Conservation (phyloP, 2,113 vertebrate genomes). For the Hippoglossus stenolepis region DNA sequence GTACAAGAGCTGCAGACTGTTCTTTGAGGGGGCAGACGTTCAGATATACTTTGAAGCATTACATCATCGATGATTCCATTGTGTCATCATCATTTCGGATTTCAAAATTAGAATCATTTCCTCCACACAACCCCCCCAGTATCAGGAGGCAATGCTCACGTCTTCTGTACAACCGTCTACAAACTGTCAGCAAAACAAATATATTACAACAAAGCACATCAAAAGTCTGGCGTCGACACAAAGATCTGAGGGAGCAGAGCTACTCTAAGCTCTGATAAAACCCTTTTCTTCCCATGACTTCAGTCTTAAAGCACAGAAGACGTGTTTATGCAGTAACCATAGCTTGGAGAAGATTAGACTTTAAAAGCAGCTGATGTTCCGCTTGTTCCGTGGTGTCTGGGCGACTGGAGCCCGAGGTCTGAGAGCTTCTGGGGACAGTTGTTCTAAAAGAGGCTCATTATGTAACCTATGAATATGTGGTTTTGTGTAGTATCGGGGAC, state of each 20-base stretch:
- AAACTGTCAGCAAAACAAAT: constrained; percentile 51
- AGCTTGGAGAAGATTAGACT: constrained; percentile 69
- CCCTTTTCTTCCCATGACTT: constrained; percentile 76
- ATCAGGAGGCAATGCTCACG: neutral
- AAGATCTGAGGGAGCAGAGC: constrained; percentile 58
- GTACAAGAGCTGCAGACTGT: constrained; percentile 44
- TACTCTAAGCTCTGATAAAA: constrained; percentile 64
- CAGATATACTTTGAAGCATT: constrained; percentile 26
- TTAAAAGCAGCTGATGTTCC: constrained; percentile 66
- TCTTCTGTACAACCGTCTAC: constrained; percentile 17
- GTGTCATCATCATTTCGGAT: neutral
- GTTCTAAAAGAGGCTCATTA: constrained; percentile 50
- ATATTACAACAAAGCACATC: constrained; percentile 50
- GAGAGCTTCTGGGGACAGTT: constrained; percentile 16
- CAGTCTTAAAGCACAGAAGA: constrained; percentile 62
- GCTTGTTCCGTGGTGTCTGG: constrained; percentile 64
- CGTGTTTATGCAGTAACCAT: constrained; percentile 76
- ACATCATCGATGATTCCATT: neutral
- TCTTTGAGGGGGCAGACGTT: constrained; percentile 30
- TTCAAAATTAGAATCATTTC: constrained; percentile 23
- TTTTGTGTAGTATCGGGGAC: constrained; percentile 38
- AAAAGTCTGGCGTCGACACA: constrained; percentile 49
- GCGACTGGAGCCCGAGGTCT: constrained; percentile 26
- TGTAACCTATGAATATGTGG: constrained; percentile 52
- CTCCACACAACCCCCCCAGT: constrained; percentile 7